Evolutionary conservation across 2,797 vertebrate species (phyloP).

Genomic region (Pristis pectinata): DNA sequence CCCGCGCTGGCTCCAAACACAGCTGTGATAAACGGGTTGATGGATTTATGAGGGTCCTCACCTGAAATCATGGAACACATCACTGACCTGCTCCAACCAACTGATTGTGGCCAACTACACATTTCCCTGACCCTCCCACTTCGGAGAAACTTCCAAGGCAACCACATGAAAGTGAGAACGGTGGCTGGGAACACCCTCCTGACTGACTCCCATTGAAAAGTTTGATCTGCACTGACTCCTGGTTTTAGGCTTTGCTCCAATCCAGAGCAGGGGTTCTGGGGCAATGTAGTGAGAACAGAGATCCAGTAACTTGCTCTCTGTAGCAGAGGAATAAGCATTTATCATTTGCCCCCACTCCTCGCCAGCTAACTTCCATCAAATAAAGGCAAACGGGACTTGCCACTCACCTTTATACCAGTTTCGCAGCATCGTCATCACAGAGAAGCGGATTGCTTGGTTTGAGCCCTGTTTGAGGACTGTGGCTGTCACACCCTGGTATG

Average conservation of each 20-base stretch:
- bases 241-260: too few species aligned
- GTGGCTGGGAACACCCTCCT: not conserved
- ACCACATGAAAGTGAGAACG: not conserved
- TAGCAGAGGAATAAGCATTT: not conserved
- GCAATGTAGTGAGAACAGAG: not conserved
- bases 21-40: slow-evolving; percentile 69
- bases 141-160: not conserved
- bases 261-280: not conserved
- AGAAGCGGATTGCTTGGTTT: slow-evolving; percentile 75
- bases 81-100: not conserved
- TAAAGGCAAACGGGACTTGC: not conserved
- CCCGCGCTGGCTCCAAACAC: slow-evolving; percentile 69
- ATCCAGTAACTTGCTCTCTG: not conserved
- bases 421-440: slow-evolving; percentile 68
- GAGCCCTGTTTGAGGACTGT: slow-evolving; percentile 69
- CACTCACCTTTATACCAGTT: slow-evolving; percentile 73
- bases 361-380: too few species aligned
- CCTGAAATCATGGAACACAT: slow-evolving; percentile 48
- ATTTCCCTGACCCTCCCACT: not conserved
- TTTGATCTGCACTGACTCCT: not conserved
- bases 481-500: slow-evolving; percentile 70
- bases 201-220: not conserved
- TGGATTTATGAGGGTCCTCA: slow-evolving; percentile 60
- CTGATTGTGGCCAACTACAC: not conserved
- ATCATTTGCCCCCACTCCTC: too few species aligned